Evolutionary conservation across 2,797 vertebrate genomes (phyloP), one percentile per base, ranked within the genome.

Genomic region (Bradypus variegatus): DNA sequence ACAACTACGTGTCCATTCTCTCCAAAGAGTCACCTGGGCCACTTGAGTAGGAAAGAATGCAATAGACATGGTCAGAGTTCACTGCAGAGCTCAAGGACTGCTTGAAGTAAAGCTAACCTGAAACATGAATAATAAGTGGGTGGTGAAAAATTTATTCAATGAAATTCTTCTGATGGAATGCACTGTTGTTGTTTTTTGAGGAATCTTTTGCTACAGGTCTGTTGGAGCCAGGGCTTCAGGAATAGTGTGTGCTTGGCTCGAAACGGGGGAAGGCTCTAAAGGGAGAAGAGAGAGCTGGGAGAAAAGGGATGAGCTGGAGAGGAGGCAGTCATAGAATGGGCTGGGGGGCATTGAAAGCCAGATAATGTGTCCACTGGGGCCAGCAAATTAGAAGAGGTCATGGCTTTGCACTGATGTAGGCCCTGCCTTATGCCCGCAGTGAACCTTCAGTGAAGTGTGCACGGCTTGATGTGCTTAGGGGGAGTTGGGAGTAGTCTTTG

Each of bases 71-170:
- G 69, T 75, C 41, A 12, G 86, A 85, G 87, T 50, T 85, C 33
- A 79, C 48, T 18, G 50, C 27, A 48, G n/a, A 55, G 48, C 45
- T 85, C 23, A 12, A 70, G 53, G 1, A 6, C 88, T 55, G 29
- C 86, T 76, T 89, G 62, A 90, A 89, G 82, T 64, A 86, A 91
- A 93, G 79, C 64, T 67, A 81, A 76, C 78, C 65, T n/a, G n/a
- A 72, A 64, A 86, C 65, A 65, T n/a, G 91, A 86, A 70, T 81
- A 67, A 55, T 33, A 48, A 85, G 86, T 23, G 38, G 10, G 27
- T 58, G 29, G 67, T 85, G 64, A 38, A 75, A 78, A 64, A 50
- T 70, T 25, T 19, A 79, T 19, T 82, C 79, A n/a, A 31, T 33
- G 83, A 58, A 41, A 65, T 72, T 25, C 82, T 81, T 84, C 91